Percentiles rank a stretch among this genome's conserved stretches.
Conservation (phyloP, 2,888 invertebrate genomes). For the Drosophila atripex region DNA sequence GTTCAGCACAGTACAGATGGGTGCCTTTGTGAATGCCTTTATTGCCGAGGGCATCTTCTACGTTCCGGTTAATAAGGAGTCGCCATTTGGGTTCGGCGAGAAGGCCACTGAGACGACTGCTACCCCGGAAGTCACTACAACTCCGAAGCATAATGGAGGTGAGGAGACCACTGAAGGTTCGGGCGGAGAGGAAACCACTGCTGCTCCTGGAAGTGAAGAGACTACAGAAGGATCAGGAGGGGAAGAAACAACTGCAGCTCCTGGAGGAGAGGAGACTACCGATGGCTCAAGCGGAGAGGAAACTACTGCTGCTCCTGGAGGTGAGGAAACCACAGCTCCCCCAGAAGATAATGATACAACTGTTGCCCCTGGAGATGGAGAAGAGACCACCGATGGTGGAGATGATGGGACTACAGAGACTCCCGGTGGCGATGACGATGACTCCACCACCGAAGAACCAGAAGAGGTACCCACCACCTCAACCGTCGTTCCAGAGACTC, state of each 20-base stretch:
- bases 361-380: slow-evolving; percentile 1
- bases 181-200: slow-evolving; percentile 14
- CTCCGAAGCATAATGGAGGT: neutral
- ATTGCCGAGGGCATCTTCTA: slow-evolving; percentile 79
- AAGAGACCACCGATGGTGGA: slow-evolving; percentile 8
- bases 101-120: slow-evolving; percentile 2
- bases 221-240: slow-evolving; percentile 1
- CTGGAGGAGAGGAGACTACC: slow-evolving; percentile 2
- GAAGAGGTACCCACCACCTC: neutral
- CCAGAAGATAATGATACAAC: slow-evolving; percentile 3
- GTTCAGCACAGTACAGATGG: slow-evolving; percentile 73
- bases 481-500: neutral
- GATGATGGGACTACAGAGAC: slow-evolving; percentile 5
- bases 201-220: slow-evolving; percentile 5
- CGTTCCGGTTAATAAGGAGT: slow-evolving; percentile 70
- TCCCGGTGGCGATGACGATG: neutral
- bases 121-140: slow-evolving; percentile 6
- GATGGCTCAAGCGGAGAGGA: too few species aligned
- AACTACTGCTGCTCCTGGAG: slow-evolving; percentile 15
- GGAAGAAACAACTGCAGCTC: slow-evolving; percentile 6
- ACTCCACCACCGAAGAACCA: slow-evolving; percentile 3
- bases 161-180: neutral
- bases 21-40: slow-evolving; percentile 58
- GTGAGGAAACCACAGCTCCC: slow-evolving; percentile 1
- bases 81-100: slow-evolving; percentile 74